These are phyloP conservation scores for Hermaeophaga mercurialis DNA, from an alignment of 2,888 invertebrate genomes.

Conservation along the genomic window DNA sequence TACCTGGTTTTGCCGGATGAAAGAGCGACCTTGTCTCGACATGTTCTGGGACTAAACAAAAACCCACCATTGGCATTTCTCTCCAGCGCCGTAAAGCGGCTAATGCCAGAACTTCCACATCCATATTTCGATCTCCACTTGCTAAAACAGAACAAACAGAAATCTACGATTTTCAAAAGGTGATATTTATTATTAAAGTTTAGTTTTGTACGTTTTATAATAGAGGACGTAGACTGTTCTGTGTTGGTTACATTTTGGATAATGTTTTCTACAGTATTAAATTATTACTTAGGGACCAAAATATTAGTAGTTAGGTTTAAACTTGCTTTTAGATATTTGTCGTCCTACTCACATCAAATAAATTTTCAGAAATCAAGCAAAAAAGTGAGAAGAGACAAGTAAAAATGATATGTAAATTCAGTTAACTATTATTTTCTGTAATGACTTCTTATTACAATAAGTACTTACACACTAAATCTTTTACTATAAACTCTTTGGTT, in stretches of 20 bases:
- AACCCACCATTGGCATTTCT: slow-evolving; percentile 78
- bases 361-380: no score
- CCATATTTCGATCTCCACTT: slow-evolving; percentile 51
- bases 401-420: no score
- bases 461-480: slow-evolving; percentile 36
- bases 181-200: background rate
- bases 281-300: no score
- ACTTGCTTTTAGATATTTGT: no score
- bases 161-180: slow-evolving; percentile 1
- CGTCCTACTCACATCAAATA: no score
- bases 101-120: slow-evolving; percentile 78
- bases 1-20: slow-evolving; percentile 72
- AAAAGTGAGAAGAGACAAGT: no score
- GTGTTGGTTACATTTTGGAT: no score
- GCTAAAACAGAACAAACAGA: slow-evolving; percentile 45
- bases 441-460: no score
- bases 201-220: background rate
- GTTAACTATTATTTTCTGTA: no score
- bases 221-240: no score
- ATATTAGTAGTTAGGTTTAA: no score
- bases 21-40: slow-evolving; percentile 85
- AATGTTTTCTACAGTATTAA: background rate
- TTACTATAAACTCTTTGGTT: slow-evolving; percentile 49
- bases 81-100: slow-evolving; percentile 76
- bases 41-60: slow-evolving; percentile 85